These are phyloP conservation scores for Promerops cafer DNA, from an alignment of 2,113 vertebrate species.

Conservation along the genomic window DNA sequence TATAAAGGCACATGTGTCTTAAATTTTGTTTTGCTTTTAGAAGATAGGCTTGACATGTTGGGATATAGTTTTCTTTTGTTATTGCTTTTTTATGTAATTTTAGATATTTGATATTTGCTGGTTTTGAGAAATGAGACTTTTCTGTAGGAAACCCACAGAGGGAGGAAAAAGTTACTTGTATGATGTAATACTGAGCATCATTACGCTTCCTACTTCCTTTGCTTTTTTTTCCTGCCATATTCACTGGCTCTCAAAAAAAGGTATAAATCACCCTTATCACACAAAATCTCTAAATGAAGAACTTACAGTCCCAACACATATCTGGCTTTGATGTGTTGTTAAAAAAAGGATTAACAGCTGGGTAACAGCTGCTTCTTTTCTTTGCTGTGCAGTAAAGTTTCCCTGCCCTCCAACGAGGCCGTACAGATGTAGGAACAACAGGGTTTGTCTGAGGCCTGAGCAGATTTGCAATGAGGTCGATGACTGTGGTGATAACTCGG, in stretches of 20 bases:
- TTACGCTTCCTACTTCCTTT: background rate
- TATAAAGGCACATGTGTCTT: background rate
- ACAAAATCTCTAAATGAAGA: background rate
- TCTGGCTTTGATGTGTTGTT: background rate
- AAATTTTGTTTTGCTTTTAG: background rate
- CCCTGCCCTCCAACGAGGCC: conserved; percentile 89
- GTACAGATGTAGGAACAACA: conserved; percentile 86
- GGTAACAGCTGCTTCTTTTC: background rate
- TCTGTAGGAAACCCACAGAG: background rate
- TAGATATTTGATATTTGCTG: background rate
- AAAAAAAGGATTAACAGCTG: background rate
- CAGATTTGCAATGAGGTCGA: conserved; percentile 90
- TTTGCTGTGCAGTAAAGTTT: conserved; percentile 78
- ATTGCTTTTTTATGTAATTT: background rate
- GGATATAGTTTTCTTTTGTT: background rate
- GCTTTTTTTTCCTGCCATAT: background rate
- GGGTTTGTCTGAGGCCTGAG: conserved; percentile 84
- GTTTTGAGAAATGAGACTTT: background rate
- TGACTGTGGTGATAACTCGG: conserved; percentile 95
- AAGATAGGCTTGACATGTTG: background rate
- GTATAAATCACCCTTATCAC: background rate
- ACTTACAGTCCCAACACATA: rapidly evolving
- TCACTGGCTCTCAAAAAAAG: background rate
- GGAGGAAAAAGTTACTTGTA: background rate
- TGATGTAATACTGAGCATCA: background rate